Conservation (phyloP, 2,888 invertebrate genomes). For the Caenorhabditis uteleia region DNA sequence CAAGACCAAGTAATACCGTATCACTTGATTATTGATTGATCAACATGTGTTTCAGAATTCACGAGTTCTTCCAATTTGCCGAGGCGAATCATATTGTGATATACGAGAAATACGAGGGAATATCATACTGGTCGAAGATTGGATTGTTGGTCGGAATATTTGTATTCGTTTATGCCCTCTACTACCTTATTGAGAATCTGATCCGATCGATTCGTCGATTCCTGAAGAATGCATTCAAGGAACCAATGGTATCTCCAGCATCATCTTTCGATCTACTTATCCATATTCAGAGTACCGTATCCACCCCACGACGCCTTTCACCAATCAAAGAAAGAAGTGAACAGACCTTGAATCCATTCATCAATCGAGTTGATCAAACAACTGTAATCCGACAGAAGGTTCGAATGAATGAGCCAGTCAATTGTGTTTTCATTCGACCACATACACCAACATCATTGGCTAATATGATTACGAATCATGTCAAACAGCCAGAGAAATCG, state of each 20-base stretch:
- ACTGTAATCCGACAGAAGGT: conserved; percentile 23
- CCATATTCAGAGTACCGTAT: conserved; percentile 16
- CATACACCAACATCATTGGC: too few relatives aligned
- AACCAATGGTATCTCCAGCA: conserved; percentile 2
- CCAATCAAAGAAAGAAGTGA: conserved; percentile 6
- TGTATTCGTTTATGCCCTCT: conserved; percentile 15
- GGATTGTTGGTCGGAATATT: conserved; percentile 27
- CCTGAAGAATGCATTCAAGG: conserved; percentile 7
- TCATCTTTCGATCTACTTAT: not conserved
- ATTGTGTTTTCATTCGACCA: conserved; percentile 34
- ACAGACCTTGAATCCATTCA: not conserved
- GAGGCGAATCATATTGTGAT: conserved; percentile 27
- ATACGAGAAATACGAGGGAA: conserved; percentile 16
- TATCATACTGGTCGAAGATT: conserved; percentile 24
- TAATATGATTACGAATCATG: too few relatives aligned
- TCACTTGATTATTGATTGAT: too few relatives aligned
- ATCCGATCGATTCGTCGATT: conserved; percentile 8
- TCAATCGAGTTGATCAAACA: not conserved
- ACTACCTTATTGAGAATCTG: conserved; percentile 18
- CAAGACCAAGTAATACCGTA: too few relatives aligned
- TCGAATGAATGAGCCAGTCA: conserved; percentile 36
- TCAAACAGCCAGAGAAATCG: too few relatives aligned
- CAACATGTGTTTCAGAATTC: conserved; percentile 20
- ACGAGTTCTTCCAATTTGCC: conserved; percentile 27
- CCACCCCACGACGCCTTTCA: conserved; percentile 27